Evolutionary conservation across 2,888 invertebrate species (phyloP).

Genomic region (Scaptodrosophila latifasciaeformis): DNA sequence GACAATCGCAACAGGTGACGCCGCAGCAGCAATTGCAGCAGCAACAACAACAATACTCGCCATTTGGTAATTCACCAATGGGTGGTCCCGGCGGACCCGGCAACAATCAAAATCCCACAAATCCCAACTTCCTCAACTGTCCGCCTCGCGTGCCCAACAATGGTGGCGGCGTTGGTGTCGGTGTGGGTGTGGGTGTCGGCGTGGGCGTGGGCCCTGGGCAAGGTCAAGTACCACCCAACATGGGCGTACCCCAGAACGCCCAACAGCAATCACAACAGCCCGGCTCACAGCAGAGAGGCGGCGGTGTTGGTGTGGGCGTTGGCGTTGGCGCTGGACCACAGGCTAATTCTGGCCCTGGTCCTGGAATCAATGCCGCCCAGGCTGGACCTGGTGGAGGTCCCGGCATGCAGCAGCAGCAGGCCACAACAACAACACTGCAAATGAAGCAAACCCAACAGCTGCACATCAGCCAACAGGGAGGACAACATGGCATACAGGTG

Average conservation of each 20-base stretch:
- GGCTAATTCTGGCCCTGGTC: constrained; percentile 54
- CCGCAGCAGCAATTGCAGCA: constrained; percentile 43
- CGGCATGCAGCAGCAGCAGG: constrained; percentile 52
- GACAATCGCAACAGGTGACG: constrained; percentile 68
- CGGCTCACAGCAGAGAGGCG: constrained; percentile 27
- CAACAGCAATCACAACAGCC: constrained; percentile 40
- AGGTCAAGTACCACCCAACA: constrained; percentile 42
- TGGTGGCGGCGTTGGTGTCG: constrained; percentile 35
- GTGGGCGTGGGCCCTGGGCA: constrained; percentile 29
- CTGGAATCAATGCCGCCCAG: constrained; percentile 59
- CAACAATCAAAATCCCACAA: constrained; percentile 49
- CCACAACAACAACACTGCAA: constrained; percentile 80
- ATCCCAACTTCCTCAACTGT: constrained; percentile 72
- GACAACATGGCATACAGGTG: constrained; percentile 88
- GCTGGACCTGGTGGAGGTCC: constrained; percentile 41
- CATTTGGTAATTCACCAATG: constrained; percentile 80
- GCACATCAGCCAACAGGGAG: constrained; percentile 87
- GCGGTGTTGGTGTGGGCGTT: constrained; percentile 46
- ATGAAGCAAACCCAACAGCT: constrained; percentile 92
- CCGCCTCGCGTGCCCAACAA: constrained; percentile 59
- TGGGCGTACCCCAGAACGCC: constrained; percentile 48
- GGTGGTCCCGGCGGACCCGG: constrained; percentile 77
- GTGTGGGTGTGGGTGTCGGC: constrained; percentile 37
- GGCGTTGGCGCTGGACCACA: constrained; percentile 37
- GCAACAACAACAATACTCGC: constrained; percentile 79